These are phyloP conservation scores for Coryphaenoides rupestris DNA, from an alignment of 2,113 vertebrate genomes.

Conservation along the genomic window DNA sequence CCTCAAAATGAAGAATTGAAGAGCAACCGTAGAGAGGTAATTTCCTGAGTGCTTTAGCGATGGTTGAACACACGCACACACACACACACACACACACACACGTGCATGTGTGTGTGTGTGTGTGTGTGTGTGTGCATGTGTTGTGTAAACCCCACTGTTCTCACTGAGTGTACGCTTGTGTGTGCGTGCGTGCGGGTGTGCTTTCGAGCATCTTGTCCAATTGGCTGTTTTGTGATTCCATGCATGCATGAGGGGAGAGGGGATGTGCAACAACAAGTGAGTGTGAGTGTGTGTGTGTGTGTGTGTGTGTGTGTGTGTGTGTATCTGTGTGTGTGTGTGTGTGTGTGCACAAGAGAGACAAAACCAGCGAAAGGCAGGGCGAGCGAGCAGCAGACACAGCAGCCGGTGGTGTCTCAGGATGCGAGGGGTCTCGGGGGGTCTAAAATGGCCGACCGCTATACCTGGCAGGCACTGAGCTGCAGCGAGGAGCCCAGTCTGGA, in stretches of 20 bases:
- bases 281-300: not conserved
- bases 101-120: not conserved
- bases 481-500: too few relatives aligned
- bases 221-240: conserved; percentile 12
- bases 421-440: conserved; percentile 35
- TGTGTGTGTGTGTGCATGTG: not conserved
- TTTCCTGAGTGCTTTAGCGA: conserved; percentile 6
- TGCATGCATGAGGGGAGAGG: conserved; percentile 13
- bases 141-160: not conserved
- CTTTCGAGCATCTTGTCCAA: not conserved
- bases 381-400: conserved; percentile 23
- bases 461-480: too few relatives aligned
- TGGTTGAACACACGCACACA: not conserved
- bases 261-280: conserved; percentile 13
- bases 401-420: conserved; percentile 49
- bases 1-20: not conserved
- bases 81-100: too few relatives aligned
- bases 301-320: not conserved
- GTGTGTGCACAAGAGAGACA: not conserved
- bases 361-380: not conserved
- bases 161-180: conserved; percentile 5
- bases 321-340: not conserved
- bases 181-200: not conserved
- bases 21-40: not conserved
- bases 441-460: too few relatives aligned